These are phyloP conservation scores for Lethrus apterus DNA, from an alignment of 1,140 invertebrate species.

Conservation along the genomic window DNA sequence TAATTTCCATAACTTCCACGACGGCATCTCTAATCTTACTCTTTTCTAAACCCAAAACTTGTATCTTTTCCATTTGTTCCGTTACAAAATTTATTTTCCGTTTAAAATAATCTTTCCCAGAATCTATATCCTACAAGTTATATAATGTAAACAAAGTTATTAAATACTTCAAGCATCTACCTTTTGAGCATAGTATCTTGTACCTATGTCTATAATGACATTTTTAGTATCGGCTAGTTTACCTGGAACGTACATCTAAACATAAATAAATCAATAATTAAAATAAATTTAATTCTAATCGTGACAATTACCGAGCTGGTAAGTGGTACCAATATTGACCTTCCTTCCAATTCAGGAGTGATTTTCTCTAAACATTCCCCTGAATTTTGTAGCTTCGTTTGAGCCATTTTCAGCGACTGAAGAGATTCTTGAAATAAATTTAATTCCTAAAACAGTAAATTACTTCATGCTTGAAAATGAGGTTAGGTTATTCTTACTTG, in stretches of 20 bases:
- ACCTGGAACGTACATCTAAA: constrained; percentile 86
- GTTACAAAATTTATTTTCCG: constrained; percentile 84
- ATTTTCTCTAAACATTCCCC: constrained; percentile 78
- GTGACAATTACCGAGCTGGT: constrained; percentile 71
- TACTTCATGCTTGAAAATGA: constrained; percentile 16
- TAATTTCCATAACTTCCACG: constrained; percentile 61
- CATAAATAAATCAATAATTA: constrained; percentile 22
- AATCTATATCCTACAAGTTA: constrained; percentile 55
- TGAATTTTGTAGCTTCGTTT: constrained; percentile 83
- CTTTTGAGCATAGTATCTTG: constrained; percentile 92
- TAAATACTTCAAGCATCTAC: constrained; percentile 38
- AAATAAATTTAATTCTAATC: background rate
- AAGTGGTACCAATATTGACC: constrained; percentile 81
- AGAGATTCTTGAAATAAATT: constrained; percentile 80
- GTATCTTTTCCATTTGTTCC: constrained; percentile 91
- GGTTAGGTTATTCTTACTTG: constrained; percentile 49
- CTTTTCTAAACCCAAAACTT: constrained; percentile 77
- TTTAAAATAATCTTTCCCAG: constrained; percentile 87
- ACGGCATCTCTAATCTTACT: constrained; percentile 76
- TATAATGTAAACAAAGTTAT: constrained; percentile 10
- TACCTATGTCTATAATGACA: constrained; percentile 89
- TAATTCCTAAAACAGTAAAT: constrained; percentile 60
- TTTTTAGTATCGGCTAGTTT: constrained; percentile 71
- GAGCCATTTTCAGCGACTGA: constrained; percentile 80
- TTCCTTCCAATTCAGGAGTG: constrained; percentile 62